These are phyloP conservation scores for Apis dorsata DNA, from an alignment of 1,140 invertebrate species.

Conservation along the genomic window DNA sequence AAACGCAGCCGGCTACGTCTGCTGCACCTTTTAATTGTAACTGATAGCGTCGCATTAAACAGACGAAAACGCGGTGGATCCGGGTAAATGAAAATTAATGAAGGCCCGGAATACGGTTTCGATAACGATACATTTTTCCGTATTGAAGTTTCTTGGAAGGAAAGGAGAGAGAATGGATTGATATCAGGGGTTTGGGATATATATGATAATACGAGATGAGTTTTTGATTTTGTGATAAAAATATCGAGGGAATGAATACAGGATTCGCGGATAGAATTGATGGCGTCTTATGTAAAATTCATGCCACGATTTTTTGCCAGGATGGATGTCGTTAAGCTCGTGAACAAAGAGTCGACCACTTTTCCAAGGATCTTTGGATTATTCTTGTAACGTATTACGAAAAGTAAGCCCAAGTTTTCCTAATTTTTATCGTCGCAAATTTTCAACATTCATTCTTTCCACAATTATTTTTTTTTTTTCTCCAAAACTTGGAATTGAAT, in stretches of 20 bases:
- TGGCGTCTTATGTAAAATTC: not conserved
- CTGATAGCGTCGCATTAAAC: conserved; percentile 6
- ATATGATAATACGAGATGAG: too few species aligned
- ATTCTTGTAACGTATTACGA: too few species aligned
- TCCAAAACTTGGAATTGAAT: too few species aligned
- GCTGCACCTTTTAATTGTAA: conserved; percentile 10
- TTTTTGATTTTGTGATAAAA: not conserved
- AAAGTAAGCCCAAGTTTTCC: too few species aligned
- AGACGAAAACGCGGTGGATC: not conserved
- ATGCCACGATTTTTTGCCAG: not conserved
- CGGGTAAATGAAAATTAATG: conserved; percentile 1
- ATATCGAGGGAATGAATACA: not conserved
- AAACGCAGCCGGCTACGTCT: too few species aligned
- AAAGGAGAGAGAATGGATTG: not conserved
- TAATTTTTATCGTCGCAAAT: too few species aligned
- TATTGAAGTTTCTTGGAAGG: not conserved
- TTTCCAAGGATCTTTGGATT: too few species aligned
- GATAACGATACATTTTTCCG: too few species aligned
- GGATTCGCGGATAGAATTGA: not conserved
- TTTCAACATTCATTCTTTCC: too few species aligned
- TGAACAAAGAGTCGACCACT: too few species aligned
- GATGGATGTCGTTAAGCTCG: too few species aligned
- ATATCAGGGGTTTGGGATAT: not conserved
- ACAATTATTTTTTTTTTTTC: too few species aligned
- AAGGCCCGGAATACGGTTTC: not conserved